Conservation (phyloP, 2,888 invertebrate genomes). For the Mayetiola destructor region DNA sequence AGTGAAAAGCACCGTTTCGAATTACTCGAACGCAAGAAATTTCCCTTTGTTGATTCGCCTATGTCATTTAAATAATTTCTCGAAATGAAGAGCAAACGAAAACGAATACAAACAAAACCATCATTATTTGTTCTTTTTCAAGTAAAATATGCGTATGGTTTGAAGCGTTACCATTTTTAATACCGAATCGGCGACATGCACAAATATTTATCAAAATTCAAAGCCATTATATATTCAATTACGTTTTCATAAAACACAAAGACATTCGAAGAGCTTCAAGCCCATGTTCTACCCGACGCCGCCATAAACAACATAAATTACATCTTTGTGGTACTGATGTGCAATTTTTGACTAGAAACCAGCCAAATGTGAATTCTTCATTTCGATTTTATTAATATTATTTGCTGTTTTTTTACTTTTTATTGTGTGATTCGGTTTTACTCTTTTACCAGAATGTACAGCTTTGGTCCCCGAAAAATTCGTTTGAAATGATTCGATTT, state of each 20-base stretch:
- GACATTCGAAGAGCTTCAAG: too few relatives aligned
- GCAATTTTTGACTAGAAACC: background rate
- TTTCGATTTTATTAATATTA: background rate
- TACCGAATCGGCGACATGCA: background rate
- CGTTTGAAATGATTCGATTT: too few relatives aligned
- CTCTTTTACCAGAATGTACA: too few relatives aligned
- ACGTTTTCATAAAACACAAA: background rate
- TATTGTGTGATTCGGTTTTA: too few relatives aligned
- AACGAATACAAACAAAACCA: background rate
- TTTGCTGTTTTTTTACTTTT: too few relatives aligned
- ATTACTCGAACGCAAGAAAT: background rate
- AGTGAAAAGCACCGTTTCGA: slow-evolving; percentile 4
- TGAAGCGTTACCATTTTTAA: too few relatives aligned
- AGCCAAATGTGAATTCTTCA: background rate
- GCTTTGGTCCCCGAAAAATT: too few relatives aligned
- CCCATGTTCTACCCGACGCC: too few relatives aligned
- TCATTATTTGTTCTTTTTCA: background rate
- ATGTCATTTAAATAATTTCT: background rate
- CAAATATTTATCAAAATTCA: too few relatives aligned
- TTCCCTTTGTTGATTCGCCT: background rate
- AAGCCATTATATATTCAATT: slow-evolving; percentile 10
- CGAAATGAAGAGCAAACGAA: background rate
- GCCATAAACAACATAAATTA: too few relatives aligned
- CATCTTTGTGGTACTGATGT: background rate
- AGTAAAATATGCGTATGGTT: background rate